A percentile compares a stretch with the other conserved stretches of the same genome.
Evolutionary conservation across 2,797 vertebrate species (phyloP).

Genomic region (Esox lucius): DNA sequence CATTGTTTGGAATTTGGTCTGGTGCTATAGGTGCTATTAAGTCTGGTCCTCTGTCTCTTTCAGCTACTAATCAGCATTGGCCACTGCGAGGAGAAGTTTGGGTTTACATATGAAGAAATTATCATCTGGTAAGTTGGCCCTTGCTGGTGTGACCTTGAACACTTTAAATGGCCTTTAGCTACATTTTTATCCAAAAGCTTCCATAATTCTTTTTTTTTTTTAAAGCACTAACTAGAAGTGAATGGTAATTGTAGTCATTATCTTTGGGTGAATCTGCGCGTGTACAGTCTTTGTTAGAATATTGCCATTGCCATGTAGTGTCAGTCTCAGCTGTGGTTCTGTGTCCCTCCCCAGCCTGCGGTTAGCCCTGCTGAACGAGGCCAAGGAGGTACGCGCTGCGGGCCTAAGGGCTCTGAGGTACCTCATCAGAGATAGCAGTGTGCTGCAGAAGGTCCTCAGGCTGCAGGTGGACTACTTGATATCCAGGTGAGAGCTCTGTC

Average conservation of each 20-base stretch:
- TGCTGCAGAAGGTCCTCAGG: constrained; percentile 95
- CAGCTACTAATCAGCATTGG: constrained; percentile 95
- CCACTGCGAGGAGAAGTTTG: constrained; percentile 91
- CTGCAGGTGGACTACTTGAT: constrained; percentile 98
- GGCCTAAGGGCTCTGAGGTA: constrained; percentile 94
- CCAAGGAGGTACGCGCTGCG: constrained; percentile 97
- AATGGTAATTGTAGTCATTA: neutral
- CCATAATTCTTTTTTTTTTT: neutral
- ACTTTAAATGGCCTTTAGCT: neutral
- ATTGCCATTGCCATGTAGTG: neutral
- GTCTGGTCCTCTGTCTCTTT: neutral
- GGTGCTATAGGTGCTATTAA: neutral
- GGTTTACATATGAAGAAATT: constrained; percentile 96
- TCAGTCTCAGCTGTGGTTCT: constrained; percentile 10
- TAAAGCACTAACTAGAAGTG: too few relatives aligned
- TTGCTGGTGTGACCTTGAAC: neutral
- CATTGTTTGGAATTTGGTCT: too few relatives aligned
- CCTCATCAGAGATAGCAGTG: constrained; percentile 90
- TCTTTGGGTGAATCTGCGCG: neutral
- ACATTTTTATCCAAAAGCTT: neutral
- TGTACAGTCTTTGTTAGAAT: neutral
- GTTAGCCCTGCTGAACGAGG: constrained; percentile 95
- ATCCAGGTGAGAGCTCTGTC: constrained; percentile 81
- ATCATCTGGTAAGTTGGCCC: constrained; percentile 91
- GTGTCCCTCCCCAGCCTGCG: constrained; percentile 79